These are phyloP conservation scores for Ia io DNA, from an alignment of 2,113 vertebrate species.

Conservation along the genomic window DNA sequence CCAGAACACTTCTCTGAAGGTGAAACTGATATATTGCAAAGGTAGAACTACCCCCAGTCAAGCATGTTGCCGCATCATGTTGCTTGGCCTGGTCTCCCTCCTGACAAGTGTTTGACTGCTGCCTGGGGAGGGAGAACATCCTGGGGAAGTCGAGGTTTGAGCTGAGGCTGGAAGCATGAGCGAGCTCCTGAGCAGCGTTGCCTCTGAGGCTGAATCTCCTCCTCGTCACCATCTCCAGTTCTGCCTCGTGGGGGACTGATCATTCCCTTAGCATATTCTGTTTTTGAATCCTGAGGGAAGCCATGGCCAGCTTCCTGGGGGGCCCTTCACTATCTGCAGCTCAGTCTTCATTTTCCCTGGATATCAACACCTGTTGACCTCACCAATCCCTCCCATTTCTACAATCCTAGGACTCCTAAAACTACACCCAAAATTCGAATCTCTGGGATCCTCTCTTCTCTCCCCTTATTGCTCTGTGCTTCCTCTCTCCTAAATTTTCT, in stretches of 20 bases:
- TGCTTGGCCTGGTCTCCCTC: not conserved
- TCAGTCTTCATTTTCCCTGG: not conserved
- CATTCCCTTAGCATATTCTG: not conserved
- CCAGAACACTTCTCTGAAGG: not conserved
- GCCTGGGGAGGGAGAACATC: not conserved
- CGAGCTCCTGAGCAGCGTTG: not conserved
- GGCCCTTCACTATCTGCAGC: not conserved
- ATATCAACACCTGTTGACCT: not conserved
- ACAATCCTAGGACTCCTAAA: not conserved
- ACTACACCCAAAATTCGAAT: not conserved
- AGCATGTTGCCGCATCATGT: rapidly evolving
- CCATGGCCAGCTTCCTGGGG: not conserved
- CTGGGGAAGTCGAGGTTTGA: rapidly evolving
- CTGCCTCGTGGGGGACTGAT: not conserved
- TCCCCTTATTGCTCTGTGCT: not conserved
- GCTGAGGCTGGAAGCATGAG: not conserved
- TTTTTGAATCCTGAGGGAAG: not conserved
- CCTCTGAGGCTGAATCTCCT: not conserved
- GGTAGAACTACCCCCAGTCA: not conserved
- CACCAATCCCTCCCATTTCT: not conserved
- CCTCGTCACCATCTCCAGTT: not conserved
- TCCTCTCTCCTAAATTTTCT: not conserved
- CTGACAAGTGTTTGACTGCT: not conserved
- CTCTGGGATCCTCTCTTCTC: not conserved
- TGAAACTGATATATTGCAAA: not conserved